A percentile compares a stretch with the other conserved stretches of the same genome.
Conservation (phyloP, 2,113 vertebrate genomes). For the Podarcis muralis region DNA sequence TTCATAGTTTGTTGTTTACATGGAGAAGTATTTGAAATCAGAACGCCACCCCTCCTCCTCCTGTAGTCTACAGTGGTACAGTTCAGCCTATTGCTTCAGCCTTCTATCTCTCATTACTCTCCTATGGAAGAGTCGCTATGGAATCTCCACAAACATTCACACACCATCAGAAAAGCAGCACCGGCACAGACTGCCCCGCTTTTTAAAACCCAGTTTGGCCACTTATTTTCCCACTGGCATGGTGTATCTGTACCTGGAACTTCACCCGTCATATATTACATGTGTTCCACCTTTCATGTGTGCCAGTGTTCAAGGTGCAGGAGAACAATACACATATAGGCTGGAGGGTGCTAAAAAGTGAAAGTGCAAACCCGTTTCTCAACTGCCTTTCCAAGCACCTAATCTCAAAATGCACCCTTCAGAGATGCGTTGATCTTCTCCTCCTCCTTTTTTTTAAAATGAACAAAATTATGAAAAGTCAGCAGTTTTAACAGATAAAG, state of each 20-base stretch:
- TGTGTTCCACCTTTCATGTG: neutral
- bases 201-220: no score
- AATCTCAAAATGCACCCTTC: neutral
- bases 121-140: neutral
- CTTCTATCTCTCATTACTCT: neutral
- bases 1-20: neutral
- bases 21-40: neutral
- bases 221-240: neutral
- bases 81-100: neutral
- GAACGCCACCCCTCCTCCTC: neutral
- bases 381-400: neutral
- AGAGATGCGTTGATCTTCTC: neutral
- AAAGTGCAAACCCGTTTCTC: neutral
- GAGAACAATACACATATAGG: neutral
- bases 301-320: neutral
- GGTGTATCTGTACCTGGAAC: no score
- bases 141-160: neutral
- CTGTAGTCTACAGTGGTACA: neutral
- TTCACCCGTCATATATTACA: no score
- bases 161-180: no score
- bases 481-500: neutral
- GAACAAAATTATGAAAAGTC: neutral
- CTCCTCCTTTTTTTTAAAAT: neutral
- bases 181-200: no score
- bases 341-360: neutral